Evolutionary conservation across 2,113 vertebrate species (phyloP), one percentile per base, ranked within the genome.

Genomic region (Isichthys henryi): DNA sequence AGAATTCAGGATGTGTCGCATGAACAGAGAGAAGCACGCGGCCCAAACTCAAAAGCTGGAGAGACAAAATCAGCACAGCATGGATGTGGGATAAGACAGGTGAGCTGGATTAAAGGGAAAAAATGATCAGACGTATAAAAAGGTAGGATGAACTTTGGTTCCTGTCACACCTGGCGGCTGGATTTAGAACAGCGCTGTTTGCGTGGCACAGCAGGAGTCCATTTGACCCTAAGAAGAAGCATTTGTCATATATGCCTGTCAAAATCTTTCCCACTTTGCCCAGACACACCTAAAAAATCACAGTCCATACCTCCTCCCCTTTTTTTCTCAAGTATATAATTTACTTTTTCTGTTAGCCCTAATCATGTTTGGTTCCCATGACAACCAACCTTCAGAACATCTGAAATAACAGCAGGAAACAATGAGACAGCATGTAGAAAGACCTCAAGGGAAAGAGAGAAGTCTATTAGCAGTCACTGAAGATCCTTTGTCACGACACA

Each of bases 321-420:
- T 15, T 53, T 82, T 88, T 88, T 46, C 46, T 8, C 15, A 89
- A 56, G 35, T 84, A 52, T 86, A 23, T 35, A 39, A 83, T 80
- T 52, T 89, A 50, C 58, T 52, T 86, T 83, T 17, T 66, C 86
- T 56, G 53, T 66, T 50, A 46, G 3, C 83, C 53, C 89, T 39
- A 91, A 92, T 88, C 66, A 84, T 82, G 53, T 90, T 62, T 83
- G 66, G 83, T 92, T 89, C 88, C 91, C 48, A 88, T 91, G 89
- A 91, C 91, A 91, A 91, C 91, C 86, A 90, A 87, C 90, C 39
- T 88, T 88, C 74, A 48, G 56, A 86, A 86, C 56, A 89, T 86
- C 84, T 50, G 84, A 89, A 87, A 87, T 52, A 74, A 43, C 89
- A 74, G 45, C 39, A 53, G n/a, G 35, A 89, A 58, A 84, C 88